Conservation (phyloP, 2,888 invertebrate genomes). For the Pseudococcus jackbeardsleyi region DNA sequence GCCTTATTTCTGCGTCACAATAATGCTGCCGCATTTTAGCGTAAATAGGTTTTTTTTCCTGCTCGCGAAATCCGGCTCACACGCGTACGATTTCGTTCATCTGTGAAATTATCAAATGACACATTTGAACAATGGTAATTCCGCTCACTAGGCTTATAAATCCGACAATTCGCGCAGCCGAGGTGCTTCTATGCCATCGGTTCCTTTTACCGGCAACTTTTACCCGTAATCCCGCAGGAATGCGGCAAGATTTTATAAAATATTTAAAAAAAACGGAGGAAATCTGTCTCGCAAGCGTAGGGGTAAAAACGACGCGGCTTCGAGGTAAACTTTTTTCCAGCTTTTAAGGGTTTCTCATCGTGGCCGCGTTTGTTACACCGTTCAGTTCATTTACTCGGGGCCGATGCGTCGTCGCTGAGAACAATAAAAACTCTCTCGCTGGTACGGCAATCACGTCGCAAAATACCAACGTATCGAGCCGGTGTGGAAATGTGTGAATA, state of each 20-base stretch:
- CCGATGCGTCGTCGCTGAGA: background rate
- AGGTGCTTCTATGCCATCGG: background rate
- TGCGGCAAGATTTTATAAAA: constrained; percentile 53
- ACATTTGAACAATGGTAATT: constrained; percentile 42
- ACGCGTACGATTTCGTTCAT: background rate
- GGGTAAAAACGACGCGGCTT: constrained; percentile 18
- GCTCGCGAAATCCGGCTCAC: background rate
- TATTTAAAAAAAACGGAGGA: constrained; percentile 49
- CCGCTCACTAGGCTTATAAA: background rate
- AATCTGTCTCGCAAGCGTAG: constrained; percentile 25
- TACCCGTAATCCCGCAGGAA: constrained; percentile 37
- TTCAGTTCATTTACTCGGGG: background rate
- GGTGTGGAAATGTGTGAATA: constrained; percentile 54
- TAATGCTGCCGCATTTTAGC: background rate
- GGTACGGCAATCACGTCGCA: constrained; percentile 24
- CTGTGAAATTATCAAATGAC: constrained; percentile 48
- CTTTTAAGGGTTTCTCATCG: constrained; percentile 31
- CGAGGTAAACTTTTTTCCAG: constrained; percentile 8
- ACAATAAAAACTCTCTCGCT: constrained; percentile 47
- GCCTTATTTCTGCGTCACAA: background rate
- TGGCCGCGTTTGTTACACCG: background rate
- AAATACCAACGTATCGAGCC: constrained; percentile 44
- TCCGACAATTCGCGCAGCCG: background rate
- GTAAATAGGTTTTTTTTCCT: background rate
- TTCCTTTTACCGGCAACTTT: background rate